Evolutionary conservation across 2,888 invertebrate species (phyloP).

Genomic region (Lacanobia wlatinum): DNA sequence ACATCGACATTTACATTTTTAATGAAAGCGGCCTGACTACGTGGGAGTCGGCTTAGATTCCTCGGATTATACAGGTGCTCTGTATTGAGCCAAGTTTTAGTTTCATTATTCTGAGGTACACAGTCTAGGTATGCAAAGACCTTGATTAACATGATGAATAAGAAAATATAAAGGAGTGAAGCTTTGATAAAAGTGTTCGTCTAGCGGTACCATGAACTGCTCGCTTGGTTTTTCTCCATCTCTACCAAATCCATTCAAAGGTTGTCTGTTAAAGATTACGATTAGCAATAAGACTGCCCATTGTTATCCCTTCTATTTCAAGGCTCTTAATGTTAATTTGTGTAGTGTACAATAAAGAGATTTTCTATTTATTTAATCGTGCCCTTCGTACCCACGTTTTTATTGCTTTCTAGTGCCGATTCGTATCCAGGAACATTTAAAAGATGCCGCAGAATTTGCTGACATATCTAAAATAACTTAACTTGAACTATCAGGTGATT

Average conservation of each 20-base stretch:
- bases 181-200: neutral
- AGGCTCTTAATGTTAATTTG: too few relatives aligned
- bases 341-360: too few relatives aligned
- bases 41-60: conserved; percentile 44
- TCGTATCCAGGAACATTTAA: neutral
- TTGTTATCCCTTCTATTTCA: too few relatives aligned
- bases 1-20: conserved; percentile 57
- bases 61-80: conserved; percentile 33
- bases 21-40: conserved; percentile 50
- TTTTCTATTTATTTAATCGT: too few relatives aligned
- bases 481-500: too few relatives aligned
- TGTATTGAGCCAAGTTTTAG: conserved; percentile 23
- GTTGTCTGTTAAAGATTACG: too few relatives aligned
- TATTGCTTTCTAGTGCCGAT: neutral
- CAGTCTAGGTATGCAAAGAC: neutral
- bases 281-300: too few relatives aligned
- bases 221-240: too few relatives aligned
- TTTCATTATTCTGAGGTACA: conserved; percentile 7
- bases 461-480: too few relatives aligned
- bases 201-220: neutral
- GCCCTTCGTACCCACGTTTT: too few relatives aligned
- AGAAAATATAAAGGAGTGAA: neutral
- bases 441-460: too few relatives aligned
- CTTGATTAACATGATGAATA: neutral
- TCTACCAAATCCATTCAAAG: too few relatives aligned